These are phyloP conservation scores for Heliconius hortense DNA, from an alignment of 2,888 invertebrate species.

Conservation along the genomic window DNA sequence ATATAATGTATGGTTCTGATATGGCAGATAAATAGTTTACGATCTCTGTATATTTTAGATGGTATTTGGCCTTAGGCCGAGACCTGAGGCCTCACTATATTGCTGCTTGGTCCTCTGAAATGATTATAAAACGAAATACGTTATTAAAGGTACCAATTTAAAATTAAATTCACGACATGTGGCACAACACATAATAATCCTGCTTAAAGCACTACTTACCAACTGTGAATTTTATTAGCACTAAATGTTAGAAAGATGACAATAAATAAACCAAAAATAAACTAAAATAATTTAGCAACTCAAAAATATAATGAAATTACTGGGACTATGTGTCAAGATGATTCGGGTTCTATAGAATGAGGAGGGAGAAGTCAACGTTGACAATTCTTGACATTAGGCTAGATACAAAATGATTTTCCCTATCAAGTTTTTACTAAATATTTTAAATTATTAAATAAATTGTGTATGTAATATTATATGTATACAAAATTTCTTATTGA, in stretches of 20 bases:
- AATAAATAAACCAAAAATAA: constrained; percentile 60
- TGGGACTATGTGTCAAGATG: constrained; percentile 64
- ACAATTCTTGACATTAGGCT: constrained; percentile 44
- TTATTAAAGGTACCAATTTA: constrained; percentile 46
- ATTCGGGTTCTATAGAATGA: constrained; percentile 59
- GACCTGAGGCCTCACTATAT: constrained; percentile 62
- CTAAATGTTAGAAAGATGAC: constrained; percentile 53
- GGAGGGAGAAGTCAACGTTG: constrained; percentile 53
- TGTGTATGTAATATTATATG: background rate
- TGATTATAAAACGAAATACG: constrained; percentile 45
- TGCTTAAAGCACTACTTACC: constrained; percentile 55
- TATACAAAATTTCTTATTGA: background rate
- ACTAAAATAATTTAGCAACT: constrained; percentile 71
- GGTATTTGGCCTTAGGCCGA: constrained; percentile 70
- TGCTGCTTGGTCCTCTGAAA: constrained; percentile 45
- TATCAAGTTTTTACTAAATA: background rate
- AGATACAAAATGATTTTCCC: background rate
- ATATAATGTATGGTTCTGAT: constrained; percentile 37
- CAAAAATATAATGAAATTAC: constrained; percentile 58
- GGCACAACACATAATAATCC: constrained; percentile 50
- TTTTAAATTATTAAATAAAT: background rate
- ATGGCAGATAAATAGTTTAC: constrained; percentile 43
- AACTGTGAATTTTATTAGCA: constrained; percentile 51
- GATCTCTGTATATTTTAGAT: constrained; percentile 42
- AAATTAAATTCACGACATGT: constrained; percentile 56